Percentiles rank a stretch among this genome's conserved stretches.
These are phyloP conservation scores for Panagrolaimus sp. DNA, from an alignment of 1,140 invertebrate genomes.

Conservation along the genomic window DNA sequence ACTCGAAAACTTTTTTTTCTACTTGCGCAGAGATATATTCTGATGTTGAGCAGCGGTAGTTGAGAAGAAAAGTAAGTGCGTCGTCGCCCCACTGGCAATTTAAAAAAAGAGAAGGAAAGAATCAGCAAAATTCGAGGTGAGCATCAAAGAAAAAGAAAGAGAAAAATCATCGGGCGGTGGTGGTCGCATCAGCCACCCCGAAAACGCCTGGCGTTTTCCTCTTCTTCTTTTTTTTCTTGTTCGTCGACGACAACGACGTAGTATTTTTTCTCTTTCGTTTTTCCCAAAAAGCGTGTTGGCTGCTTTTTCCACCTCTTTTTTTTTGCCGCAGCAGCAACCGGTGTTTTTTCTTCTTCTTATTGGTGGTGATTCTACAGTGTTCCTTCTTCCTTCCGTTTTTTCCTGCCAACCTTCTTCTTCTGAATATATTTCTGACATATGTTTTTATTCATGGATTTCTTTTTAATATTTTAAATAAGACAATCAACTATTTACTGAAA, in stretches of 20 bases:
- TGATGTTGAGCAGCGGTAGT: neutral
- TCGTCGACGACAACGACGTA: slow-evolving; percentile 5
- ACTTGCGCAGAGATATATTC: too few species aligned
- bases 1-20: too few species aligned
- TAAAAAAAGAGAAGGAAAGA: too few species aligned
- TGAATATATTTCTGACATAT: neutral
- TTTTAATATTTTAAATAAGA: neutral
- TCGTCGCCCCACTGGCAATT: neutral
- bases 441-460: neutral
- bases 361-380: neutral
- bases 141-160: neutral
- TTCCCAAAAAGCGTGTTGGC: neutral
- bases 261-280: neutral
- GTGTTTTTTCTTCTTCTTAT: too few species aligned
- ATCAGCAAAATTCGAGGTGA: neutral
- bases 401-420: neutral
- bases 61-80: neutral
- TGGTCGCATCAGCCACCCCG: neutral
- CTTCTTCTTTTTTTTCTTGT: neutral
- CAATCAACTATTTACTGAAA: neutral
- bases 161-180: neutral
- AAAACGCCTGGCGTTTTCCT: neutral
- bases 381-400: neutral
- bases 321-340: too few species aligned
- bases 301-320: neutral